These are phyloP conservation scores for Campoplex nolae DNA, from an alignment of 2,888 invertebrate species.

Conservation along the genomic window DNA sequence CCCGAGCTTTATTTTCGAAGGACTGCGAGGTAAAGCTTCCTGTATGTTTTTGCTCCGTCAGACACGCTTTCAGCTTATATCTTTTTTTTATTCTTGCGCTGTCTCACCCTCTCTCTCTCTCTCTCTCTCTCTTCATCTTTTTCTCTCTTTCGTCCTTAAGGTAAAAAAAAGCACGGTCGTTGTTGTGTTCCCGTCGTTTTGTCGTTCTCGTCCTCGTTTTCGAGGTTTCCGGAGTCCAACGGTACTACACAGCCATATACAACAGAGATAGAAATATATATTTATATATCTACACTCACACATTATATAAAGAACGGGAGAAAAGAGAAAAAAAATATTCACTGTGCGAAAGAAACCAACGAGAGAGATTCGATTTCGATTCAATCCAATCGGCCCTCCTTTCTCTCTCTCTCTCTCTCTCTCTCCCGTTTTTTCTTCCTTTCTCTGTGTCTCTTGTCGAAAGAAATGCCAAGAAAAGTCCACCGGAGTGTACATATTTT, in stretches of 20 bases:
- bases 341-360: slow-evolving; percentile 26
- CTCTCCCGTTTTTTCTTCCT: not conserved
- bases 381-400: slow-evolving; percentile 59
- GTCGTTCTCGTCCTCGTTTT: slow-evolving; percentile 55
- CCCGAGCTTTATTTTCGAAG: slow-evolving; percentile 63
- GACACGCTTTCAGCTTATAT: slow-evolving; percentile 3
- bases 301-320: slow-evolving; percentile 21
- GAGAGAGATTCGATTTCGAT: slow-evolving; percentile 65
- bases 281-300: slow-evolving; percentile 6
- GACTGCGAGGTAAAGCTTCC: slow-evolving; percentile 51
- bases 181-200: slow-evolving; percentile 50
- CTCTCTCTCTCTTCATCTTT: not conserved
- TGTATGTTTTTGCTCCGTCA: slow-evolving; percentile 31
- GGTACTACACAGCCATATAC: not conserved
- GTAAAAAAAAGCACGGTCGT: slow-evolving; percentile 54
- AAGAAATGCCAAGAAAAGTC: slow-evolving; percentile 37
- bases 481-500: slow-evolving; percentile 42
- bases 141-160: slow-evolving; percentile 26
- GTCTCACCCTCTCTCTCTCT: slow-evolving; percentile 1
- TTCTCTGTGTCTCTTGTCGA: slow-evolving; percentile 5
- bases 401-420: not conserved
- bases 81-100: not conserved
- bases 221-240: slow-evolving; percentile 46
- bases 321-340: slow-evolving; percentile 37
- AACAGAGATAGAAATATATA: not conserved